Percentiles rank a stretch among this genome's conserved stretches.
phyloP scores from a whole-genome alignment of 2,797 vertebrate genomes.

The Hybognathus amarus region DNA sequence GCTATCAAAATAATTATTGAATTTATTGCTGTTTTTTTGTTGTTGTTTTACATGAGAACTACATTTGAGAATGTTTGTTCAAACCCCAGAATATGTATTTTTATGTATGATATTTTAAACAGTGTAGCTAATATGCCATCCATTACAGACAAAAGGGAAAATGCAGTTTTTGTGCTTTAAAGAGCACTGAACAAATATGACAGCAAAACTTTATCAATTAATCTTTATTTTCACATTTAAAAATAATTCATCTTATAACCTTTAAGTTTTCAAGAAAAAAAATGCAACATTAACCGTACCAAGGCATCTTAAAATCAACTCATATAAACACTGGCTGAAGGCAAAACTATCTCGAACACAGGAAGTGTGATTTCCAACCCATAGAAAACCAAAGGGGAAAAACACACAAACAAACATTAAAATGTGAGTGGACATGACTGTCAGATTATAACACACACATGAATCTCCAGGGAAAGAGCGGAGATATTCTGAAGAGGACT shows the following conservation, averaged over 20 bases:
- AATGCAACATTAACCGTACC: constrained; percentile 69
- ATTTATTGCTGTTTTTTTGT: no score
- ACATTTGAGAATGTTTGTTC: not conserved
- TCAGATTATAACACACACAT: not conserved
- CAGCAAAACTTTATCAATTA: constrained; percentile 61
- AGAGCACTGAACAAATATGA: not conserved
- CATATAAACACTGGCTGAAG: constrained; percentile 75
- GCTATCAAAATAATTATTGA: no score
- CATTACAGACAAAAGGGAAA: no score
- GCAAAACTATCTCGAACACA: constrained; percentile 60
- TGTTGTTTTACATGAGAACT: no score
- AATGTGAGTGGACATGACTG: not conserved
- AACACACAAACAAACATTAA: not conserved
- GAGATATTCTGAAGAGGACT: not conserved
- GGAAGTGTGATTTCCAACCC: constrained; percentile 29
- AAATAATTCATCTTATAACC: constrained; percentile 76
- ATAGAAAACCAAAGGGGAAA: not conserved
- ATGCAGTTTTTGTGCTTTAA: not conserved
- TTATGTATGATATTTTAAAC: not conserved
- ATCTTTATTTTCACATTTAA: constrained; percentile 74
- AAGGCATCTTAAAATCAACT: constrained; percentile 77
- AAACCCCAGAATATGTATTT: not conserved
- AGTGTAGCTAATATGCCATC: not conserved
- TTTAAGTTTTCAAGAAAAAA: constrained; percentile 69
- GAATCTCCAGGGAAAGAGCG: constrained; percentile 7